Conservation (phyloP, 2,888 invertebrate species). For the Parascotia fuliginaria region DNA sequence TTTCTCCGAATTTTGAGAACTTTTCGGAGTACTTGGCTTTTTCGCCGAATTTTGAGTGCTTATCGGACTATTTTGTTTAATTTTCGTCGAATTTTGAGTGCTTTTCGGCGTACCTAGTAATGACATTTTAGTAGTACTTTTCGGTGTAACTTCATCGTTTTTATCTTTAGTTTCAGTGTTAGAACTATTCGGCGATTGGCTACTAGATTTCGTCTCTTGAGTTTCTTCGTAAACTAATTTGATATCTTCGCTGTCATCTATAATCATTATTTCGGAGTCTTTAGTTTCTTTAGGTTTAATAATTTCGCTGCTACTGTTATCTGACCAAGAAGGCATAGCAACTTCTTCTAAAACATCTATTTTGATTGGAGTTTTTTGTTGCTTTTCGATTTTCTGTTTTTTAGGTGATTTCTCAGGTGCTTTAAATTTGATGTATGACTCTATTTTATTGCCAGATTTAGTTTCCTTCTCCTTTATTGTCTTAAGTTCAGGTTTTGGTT, state of each 20-base stretch:
- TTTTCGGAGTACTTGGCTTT: slow-evolving; percentile 28
- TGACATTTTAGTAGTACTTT: not conserved
- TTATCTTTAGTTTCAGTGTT: slow-evolving; percentile 8
- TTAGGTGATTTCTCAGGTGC: slow-evolving; percentile 69
- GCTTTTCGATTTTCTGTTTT: slow-evolving; percentile 51
- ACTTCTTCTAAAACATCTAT: slow-evolving; percentile 74
- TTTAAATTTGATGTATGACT: slow-evolving; percentile 75
- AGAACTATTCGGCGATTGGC: slow-evolving; percentile 36
- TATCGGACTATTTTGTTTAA: slow-evolving; percentile 26
- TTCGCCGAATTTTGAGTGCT: slow-evolving; percentile 12
- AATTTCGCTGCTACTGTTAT: slow-evolving; percentile 75
- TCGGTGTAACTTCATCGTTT: slow-evolving; percentile 13
- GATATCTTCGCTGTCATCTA: slow-evolving; percentile 85
- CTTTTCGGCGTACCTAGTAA: slow-evolving; percentile 21
- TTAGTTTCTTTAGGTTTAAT: slow-evolving; percentile 55
- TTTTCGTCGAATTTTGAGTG: slow-evolving; percentile 17
- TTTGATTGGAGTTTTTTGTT: slow-evolving; percentile 73
- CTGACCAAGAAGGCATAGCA: slow-evolving; percentile 81
- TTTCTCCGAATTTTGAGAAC: slow-evolving; percentile 11
- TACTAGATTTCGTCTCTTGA: slow-evolving; percentile 36
- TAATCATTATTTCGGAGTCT: slow-evolving; percentile 44
- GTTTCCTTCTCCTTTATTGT: slow-evolving; percentile 33
- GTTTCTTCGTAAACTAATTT: slow-evolving; percentile 87
- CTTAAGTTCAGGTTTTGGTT: slow-evolving; percentile 19
- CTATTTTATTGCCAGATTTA: slow-evolving; percentile 58